A percentile compares a stretch with the other conserved stretches of the same genome.
Evolutionary conservation across 2,113 vertebrate species (phyloP).

Genomic region (Willisornis vidua): DNA sequence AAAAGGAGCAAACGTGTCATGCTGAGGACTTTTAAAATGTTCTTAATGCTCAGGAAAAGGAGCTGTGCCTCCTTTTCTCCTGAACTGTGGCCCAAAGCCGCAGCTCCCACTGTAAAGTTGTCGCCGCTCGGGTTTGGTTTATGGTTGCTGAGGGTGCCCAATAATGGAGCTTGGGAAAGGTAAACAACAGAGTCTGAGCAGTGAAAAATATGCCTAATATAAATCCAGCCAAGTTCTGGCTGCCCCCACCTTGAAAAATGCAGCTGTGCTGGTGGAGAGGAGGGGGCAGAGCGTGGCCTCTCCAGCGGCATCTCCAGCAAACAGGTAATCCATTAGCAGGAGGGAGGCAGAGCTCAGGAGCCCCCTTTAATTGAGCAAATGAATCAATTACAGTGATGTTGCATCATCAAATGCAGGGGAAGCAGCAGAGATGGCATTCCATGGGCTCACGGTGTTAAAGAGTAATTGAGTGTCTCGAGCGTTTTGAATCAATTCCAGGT

Average conservation of each 20-base stretch:
- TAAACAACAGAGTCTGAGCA: conserved; percentile 68
- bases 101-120: conserved; percentile 21
- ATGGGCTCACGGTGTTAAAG: conserved; percentile 64
- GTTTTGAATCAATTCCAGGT: conserved; percentile 78
- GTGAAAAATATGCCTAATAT: conserved; percentile 80
- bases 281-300: conserved; percentile 61
- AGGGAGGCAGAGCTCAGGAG: conserved; percentile 56
- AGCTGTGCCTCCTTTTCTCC: conserved; percentile 29
- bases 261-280: conserved; percentile 22
- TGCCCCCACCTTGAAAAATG: conserved; percentile 69
- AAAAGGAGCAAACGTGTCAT: not conserved
- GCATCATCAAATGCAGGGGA: conserved; percentile 54
- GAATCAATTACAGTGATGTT: conserved; percentile 78
- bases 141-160: not conserved
- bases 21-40: not conserved
- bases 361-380: conserved; percentile 83
- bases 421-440: conserved; percentile 66
- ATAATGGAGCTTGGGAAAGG: conserved; percentile 62
- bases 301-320: conserved; percentile 61
- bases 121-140: conserved; percentile 53
- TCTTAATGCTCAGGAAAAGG: conserved; percentile 42
- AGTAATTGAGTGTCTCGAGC: conserved; percentile 76
- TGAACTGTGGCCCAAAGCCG: conserved; percentile 73
- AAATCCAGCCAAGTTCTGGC: conserved; percentile 49
- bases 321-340: conserved; percentile 63